Evolutionary conservation across 2,113 vertebrate genomes (phyloP).

Genomic region (Tupaia chinensis): DNA sequence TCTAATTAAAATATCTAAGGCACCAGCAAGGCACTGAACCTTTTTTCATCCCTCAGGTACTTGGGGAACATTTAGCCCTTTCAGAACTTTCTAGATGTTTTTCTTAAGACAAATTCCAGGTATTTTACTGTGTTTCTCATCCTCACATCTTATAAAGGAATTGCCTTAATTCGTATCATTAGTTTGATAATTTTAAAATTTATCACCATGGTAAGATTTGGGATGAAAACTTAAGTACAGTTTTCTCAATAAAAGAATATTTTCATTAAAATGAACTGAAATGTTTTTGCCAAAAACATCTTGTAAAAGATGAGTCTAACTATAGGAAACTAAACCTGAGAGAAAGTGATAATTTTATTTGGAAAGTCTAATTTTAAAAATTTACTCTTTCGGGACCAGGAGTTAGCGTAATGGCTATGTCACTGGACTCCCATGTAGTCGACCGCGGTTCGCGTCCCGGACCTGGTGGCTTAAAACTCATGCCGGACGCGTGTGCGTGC

Average conservation of each 20-base stretch:
- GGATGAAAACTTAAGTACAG: conserved; percentile 74
- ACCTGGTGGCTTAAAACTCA: too few relatives aligned
- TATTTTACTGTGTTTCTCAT: not conserved
- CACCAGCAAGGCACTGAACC: too few relatives aligned
- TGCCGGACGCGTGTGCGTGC: too few relatives aligned
- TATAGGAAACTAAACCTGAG: conserved; percentile 18
- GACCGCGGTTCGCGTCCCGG: too few relatives aligned
- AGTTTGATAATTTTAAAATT: not conserved
- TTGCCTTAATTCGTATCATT: conserved; percentile 60
- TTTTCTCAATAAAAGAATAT: conserved; percentile 64
- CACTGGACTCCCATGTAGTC: too few relatives aligned
- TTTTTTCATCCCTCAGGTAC: too few relatives aligned
- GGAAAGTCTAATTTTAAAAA: conserved; percentile 8
- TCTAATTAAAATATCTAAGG: too few relatives aligned
- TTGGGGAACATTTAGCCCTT: too few relatives aligned
- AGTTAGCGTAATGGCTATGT: too few relatives aligned
- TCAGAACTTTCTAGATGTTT: not conserved
- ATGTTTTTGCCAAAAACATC: conserved; percentile 64
- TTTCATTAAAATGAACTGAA: conserved; percentile 78
- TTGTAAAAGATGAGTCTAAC: conserved; percentile 26
- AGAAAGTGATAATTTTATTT: not conserved
- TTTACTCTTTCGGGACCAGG: too few relatives aligned
- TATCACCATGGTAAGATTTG: not conserved
- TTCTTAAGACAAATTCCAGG: not conserved
- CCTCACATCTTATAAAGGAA: not conserved